A percentile compares a stretch with the other conserved stretches of the same genome.
Conservation (phyloP, 2,888 invertebrate genomes). For the Bugulina stolonifera region DNA sequence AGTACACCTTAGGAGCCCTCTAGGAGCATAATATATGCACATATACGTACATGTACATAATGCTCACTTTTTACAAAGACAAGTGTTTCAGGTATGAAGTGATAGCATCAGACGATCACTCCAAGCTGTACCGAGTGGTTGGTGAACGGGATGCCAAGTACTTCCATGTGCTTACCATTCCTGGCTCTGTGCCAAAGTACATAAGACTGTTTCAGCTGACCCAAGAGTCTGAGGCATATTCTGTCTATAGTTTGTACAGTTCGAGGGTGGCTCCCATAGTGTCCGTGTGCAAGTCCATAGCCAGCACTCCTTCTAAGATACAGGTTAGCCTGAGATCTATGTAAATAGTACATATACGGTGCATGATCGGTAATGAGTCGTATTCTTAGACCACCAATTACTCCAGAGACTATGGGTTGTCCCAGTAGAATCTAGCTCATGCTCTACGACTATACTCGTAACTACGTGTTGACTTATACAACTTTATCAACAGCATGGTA, state of each 20-base stretch:
- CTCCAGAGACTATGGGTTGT: too few species aligned
- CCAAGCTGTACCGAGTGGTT: neutral
- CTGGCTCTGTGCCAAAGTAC: constrained; percentile 8
- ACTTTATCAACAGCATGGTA: too few species aligned
- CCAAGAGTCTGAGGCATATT: neutral
- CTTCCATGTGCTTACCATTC: neutral
- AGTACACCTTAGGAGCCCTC: too few species aligned
- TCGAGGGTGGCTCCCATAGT: neutral
- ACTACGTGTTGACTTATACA: too few species aligned
- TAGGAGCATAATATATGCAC: too few species aligned
- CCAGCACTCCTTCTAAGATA: neutral
- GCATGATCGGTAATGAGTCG: too few species aligned
- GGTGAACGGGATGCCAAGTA: neutral
- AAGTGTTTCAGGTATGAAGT: constrained; percentile 1
- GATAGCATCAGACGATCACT: neutral
- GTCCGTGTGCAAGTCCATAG: neutral
- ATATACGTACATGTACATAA: too few species aligned
- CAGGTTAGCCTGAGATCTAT: too few species aligned
- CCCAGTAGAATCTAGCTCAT: too few species aligned
- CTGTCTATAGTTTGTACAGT: neutral
- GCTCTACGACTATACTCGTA: too few species aligned
- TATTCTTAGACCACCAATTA: too few species aligned
- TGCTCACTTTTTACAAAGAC: neutral
- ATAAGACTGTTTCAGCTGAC: neutral
- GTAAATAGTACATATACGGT: too few species aligned